Base-by-base conservation (phyloP, 64 coral and sea anemone genomes). In the Pocillopora verrucosa region DNA sequence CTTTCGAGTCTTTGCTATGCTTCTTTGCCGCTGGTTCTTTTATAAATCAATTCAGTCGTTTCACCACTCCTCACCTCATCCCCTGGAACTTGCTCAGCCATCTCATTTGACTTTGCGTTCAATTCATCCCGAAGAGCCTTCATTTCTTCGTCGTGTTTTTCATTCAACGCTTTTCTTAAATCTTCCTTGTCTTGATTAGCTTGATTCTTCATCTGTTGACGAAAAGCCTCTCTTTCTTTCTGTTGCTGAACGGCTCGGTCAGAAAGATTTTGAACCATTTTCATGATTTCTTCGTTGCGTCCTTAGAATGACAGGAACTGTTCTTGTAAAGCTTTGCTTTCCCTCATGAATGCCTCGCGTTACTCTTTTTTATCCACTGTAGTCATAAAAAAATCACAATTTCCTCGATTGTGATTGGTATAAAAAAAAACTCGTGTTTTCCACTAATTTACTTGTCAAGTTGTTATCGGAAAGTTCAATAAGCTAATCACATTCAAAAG, bases 81-180 rank as follows among this genome's bases (percentile, higher is more conserved):
- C 9, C 19, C 19, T 70, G 67, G n/a, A 4, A 24, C 67, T 4
- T 70, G 20, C 17, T 36, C 62, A 1, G 19, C 16, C 22, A 30
- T n/a, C 11, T 80, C 78, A 30, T 26, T 11, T 20, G 11, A 24
- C 67, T n/a, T 70, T 10, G 9, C 67, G 25, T 70, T 70, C 79
- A 81, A 62, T 4, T 81, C 56, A 60, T 81, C 25, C 7, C 60
- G 79, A 14, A 81, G 7, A 37, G 60, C 79, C 12, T 36, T 34
- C 79, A 81, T 81, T 34, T 81, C 79, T 34, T 81, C 14, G 36
- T 81, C 60, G 60, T 81, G 79, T 64, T 81, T 81, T 1, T 81
- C 79, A 81, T 64, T 81, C 2, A 81, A 14, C 79, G 7, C 63
- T 34, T 81, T 59, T 16, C 62, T 62, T 64, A 60, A 0, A 1